These are phyloP conservation scores for Lydus trimaculatus DNA, from an alignment of 2,888 invertebrate genomes.

Conservation along the genomic window DNA sequence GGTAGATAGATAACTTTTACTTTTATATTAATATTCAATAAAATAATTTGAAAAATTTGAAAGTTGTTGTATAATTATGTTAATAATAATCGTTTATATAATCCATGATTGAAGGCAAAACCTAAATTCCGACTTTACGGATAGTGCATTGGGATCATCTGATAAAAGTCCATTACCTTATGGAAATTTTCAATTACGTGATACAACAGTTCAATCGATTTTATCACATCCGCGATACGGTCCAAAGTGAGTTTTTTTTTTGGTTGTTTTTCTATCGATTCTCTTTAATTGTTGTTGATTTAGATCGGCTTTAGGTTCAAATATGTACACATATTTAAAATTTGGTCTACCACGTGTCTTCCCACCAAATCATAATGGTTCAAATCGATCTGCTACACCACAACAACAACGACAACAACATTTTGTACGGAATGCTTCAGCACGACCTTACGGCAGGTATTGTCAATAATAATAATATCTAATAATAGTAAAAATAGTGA, in stretches of 20 bases:
- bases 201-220: slow-evolving; percentile 93
- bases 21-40: slow-evolving; percentile 8
- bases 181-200: slow-evolving; percentile 92
- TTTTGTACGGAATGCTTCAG: slow-evolving; percentile 54
- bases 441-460: slow-evolving; percentile 59
- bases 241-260: slow-evolving; percentile 72
- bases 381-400: slow-evolving; percentile 73
- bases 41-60: neutral
- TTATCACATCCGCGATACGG: slow-evolving; percentile 89
- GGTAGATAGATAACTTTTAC: neutral
- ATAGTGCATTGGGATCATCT: slow-evolving; percentile 90
- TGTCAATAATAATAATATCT: no score
- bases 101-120: slow-evolving; percentile 76
- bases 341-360: slow-evolving; percentile 92
- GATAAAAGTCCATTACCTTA: slow-evolving; percentile 93
- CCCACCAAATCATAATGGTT: slow-evolving; percentile 81
- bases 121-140: slow-evolving; percentile 93
- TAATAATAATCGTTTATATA: neutral
- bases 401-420: slow-evolving; percentile 55
- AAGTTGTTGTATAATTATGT: neutral
- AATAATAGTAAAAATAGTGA: neutral
- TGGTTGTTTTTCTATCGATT: neutral
- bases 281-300: slow-evolving; percentile 31
- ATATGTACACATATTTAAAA: slow-evolving; percentile 93
- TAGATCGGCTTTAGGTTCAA: slow-evolving; percentile 85